Evolutionary conservation across 2,888 invertebrate species (phyloP).

Genomic region (Rhyacophila evoluta): DNA sequence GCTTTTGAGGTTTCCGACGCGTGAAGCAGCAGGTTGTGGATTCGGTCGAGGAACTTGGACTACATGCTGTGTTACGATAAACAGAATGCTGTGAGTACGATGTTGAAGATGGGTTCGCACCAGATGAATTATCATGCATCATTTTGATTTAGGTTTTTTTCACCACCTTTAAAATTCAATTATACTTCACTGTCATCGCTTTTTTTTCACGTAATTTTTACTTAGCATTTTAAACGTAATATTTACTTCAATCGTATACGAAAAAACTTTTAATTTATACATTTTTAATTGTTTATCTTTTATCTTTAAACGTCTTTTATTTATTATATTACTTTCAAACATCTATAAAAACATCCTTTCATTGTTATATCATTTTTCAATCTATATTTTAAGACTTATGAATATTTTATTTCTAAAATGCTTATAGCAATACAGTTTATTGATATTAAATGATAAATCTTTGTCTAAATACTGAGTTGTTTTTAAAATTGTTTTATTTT

Average conservation of each 20-base stretch:
- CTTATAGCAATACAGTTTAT: no score
- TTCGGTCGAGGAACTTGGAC: slow-evolving; percentile 34
- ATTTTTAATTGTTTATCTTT: background rate
- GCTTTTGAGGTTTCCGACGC: slow-evolving; percentile 29
- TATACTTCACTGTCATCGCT: background rate
- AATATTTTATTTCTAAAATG: no score
- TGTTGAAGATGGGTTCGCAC: slow-evolving; percentile 53
- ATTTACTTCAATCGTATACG: background rate
- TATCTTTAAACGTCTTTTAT: no score
- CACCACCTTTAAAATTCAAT: background rate
- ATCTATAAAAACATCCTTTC: no score
- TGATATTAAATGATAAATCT: no score
- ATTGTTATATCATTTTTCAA: no score
- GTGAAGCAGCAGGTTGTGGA: slow-evolving; percentile 53
- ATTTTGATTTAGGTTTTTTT: slow-evolving; percentile 32
- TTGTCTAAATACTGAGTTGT: background rate
- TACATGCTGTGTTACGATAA: slow-evolving; percentile 46
- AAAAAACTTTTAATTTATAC: background rate
- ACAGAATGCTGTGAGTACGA: slow-evolving; percentile 49
- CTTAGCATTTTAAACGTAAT: background rate
- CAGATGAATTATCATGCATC: slow-evolving; percentile 53
- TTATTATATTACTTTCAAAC: no score
- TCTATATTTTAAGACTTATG: no score
- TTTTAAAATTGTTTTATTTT: background rate
- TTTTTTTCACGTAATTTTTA: slow-evolving; percentile 11